phyloP scores from a whole-genome alignment of 2,888 invertebrate genomes.

The Pandemis heparana region DNA sequence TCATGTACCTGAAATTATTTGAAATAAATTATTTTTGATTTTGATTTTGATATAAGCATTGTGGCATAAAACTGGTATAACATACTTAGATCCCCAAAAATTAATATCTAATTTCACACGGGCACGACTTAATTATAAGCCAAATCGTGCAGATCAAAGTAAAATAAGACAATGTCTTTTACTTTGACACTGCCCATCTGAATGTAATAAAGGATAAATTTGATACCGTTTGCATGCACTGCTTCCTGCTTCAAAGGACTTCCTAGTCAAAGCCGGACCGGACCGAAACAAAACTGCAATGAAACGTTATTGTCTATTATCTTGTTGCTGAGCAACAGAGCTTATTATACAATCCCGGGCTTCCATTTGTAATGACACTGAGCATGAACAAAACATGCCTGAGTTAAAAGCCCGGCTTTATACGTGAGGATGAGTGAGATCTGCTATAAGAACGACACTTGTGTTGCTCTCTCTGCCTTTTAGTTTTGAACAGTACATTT shows the following conservation, averaged over 20 bases:
- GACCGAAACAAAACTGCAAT: neutral
- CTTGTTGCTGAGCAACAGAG: neutral
- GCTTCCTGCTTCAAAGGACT: neutral
- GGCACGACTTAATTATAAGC: too few species aligned
- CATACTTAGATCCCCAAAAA: too few species aligned
- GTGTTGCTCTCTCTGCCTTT: neutral
- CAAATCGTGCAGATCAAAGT: neutral
- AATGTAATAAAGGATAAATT: neutral
- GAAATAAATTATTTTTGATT: too few species aligned
- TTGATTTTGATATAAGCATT: too few species aligned
- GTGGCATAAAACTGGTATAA: too few species aligned
- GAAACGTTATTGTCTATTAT: conserved; percentile 2
- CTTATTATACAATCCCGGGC: neutral
- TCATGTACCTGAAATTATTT: too few species aligned
- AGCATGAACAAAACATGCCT: neutral
- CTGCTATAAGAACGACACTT: neutral
- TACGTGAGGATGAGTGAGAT: neutral
- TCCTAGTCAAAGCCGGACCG: neutral
- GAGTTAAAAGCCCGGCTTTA: neutral
- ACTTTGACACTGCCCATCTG: neutral
- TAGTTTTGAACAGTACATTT: neutral
- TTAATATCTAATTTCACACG: too few species aligned
- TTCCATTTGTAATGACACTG: neutral
- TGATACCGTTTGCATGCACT: conserved; percentile 1
- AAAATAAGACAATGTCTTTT: neutral